phyloP scores from a whole-genome alignment of 2,113 vertebrate species.

The Speoplatyrhinus poulsoni region DNA sequence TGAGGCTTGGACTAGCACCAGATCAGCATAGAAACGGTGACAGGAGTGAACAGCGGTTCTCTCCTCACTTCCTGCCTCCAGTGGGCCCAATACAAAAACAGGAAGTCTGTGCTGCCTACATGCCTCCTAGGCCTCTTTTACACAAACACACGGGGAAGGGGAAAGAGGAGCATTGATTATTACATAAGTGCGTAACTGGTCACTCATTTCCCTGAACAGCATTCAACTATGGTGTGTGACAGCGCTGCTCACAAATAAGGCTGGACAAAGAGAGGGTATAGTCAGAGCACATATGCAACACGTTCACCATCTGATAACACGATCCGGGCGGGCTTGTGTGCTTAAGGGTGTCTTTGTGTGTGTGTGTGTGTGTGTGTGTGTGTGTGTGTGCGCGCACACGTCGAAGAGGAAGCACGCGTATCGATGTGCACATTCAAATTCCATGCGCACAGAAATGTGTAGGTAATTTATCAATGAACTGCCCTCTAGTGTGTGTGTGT shows the following conservation, averaged over 20 bases:
- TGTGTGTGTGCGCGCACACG: not conserved
- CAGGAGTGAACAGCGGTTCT: conserved; percentile 42
- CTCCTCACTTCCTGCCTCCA: conserved; percentile 62
- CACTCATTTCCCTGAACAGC: conserved; percentile 40
- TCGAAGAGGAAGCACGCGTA: conserved; percentile 25
- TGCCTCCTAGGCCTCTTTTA: conserved; percentile 51
- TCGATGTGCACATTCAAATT: conserved; percentile 31
- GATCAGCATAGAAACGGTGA: not conserved
- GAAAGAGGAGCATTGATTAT: conserved; percentile 52
- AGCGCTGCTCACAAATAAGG: conserved; percentile 6
- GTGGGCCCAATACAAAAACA: conserved; percentile 60
- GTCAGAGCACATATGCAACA: conserved; percentile 26
- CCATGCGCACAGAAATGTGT: conserved; percentile 7
- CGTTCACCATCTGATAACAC: conserved; percentile 35
- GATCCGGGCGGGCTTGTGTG: not conserved
- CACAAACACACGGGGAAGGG: conserved; percentile 28
- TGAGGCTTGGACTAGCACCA: conserved; percentile 26
- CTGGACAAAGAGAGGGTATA: not conserved
- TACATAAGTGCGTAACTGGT: conserved; percentile 50
- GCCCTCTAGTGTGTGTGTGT: conserved; percentile 38
- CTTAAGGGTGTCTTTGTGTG: too few relatives aligned
- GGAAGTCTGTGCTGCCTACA: conserved; percentile 61
- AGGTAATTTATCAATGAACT: conserved; percentile 49
- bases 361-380: not conserved
- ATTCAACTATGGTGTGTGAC: conserved; percentile 38